These are phyloP conservation scores for Alfaro cultratus DNA, from an alignment of 2,797 vertebrate species.

Conservation along the genomic window DNA sequence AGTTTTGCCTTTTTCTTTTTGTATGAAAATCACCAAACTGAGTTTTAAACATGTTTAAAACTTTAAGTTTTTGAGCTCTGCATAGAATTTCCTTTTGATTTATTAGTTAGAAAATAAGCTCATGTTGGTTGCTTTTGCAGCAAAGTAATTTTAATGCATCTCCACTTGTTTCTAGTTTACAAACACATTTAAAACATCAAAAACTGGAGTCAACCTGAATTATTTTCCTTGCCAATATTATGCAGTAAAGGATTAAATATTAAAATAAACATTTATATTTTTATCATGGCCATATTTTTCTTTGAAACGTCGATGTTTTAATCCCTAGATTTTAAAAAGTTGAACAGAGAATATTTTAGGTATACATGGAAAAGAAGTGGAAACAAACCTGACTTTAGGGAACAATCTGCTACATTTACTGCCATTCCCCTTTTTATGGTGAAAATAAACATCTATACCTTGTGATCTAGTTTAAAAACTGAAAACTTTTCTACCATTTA, in stretches of 20 bases:
- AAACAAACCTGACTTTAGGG: constrained; percentile 40
- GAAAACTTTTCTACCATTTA: constrained; percentile 46
- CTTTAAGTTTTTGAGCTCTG: neutral
- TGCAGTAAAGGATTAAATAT: constrained; percentile 58
- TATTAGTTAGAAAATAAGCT: neutral
- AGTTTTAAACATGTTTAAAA: neutral
- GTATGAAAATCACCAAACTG: neutral
- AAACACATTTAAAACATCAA: neutral
- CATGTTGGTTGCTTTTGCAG: constrained; percentile 10
- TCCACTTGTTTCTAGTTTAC: constrained; percentile 13
- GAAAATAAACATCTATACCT: constrained; percentile 14
- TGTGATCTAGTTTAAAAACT: constrained; percentile 25
- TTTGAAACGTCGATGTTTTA: constrained; percentile 13
- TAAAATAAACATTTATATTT: constrained; percentile 6
- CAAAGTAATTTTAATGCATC: constrained; percentile 2
- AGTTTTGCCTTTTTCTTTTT: constrained; percentile 11
- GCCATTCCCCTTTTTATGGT: constrained; percentile 59
- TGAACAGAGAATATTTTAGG: constrained; percentile 34
- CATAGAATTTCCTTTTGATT: neutral
- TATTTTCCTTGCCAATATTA: neutral
- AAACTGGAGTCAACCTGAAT: neutral
- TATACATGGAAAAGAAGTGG: constrained; percentile 12
- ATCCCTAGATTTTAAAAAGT: constrained; percentile 34
- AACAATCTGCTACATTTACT: constrained; percentile 68
- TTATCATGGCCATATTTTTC: constrained; percentile 18